These are phyloP conservation scores for Trichonephila clavipes DNA, from an alignment of 1,140 invertebrate genomes.

Conservation along the genomic window DNA sequence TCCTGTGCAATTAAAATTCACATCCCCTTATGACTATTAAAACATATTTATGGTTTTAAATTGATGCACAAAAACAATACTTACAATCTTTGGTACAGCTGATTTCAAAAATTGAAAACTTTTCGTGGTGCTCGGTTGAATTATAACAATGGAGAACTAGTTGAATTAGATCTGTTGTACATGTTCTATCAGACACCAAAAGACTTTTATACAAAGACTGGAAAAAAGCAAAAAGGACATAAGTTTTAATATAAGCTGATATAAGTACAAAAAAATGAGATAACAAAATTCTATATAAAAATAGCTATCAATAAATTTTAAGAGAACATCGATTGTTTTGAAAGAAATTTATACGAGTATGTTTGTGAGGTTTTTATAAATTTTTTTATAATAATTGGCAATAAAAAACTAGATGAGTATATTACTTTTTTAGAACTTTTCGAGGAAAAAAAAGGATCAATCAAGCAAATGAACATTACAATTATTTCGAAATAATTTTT, in stretches of 20 bases:
- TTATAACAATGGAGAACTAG: slow-evolving; percentile 92
- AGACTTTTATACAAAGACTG: slow-evolving; percentile 95
- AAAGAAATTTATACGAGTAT: too few species aligned
- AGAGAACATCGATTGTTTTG: not conserved
- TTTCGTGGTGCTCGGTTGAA: slow-evolving; percentile 89
- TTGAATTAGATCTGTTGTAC: slow-evolving; percentile 92
- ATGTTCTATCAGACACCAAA: slow-evolving; percentile 92
- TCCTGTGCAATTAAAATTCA: not conserved
- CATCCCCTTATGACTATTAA: not conserved
- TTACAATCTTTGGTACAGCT: slow-evolving; percentile 78
- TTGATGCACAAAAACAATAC: slow-evolving; percentile 40
- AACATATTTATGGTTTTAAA: not conserved
- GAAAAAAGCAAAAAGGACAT: slow-evolving; percentile 77
- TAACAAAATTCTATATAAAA: not conserved
- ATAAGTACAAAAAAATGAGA: not conserved
- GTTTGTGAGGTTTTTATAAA: too few species aligned
- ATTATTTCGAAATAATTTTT: too few species aligned
- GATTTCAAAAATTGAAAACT: slow-evolving; percentile 94
- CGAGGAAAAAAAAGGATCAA: too few species aligned
- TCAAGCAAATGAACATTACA: too few species aligned
- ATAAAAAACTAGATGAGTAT: too few species aligned
- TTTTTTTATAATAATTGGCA: too few species aligned
- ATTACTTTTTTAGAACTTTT: too few species aligned
- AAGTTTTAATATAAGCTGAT: too few species aligned
- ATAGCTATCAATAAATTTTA: not conserved